Conservation (phyloP, 2,888 invertebrate species). For the Eupithecia subfuscata region DNA sequence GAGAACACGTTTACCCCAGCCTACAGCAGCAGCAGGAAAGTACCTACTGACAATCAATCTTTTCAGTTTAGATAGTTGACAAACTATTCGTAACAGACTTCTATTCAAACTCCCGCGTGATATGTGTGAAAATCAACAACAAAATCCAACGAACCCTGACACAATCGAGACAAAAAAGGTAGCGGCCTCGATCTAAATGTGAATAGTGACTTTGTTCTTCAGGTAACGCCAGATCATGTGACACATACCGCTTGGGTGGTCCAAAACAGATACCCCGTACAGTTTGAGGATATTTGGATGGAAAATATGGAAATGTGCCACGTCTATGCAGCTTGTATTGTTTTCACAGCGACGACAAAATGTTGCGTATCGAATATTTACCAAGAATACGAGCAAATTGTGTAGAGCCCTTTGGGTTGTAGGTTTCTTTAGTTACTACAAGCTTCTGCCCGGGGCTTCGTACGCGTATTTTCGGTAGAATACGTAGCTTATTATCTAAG, state of each 20-base stretch:
- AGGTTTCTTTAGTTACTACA: no score
- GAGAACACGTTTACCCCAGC: no score
- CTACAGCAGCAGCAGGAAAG: no score
- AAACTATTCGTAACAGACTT: not conserved
- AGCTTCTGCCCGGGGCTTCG: no score
- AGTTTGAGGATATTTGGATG: conserved; percentile 81
- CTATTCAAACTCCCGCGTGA: not conserved
- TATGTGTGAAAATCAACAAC: conserved; percentile 14
- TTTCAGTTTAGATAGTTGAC: not conserved
- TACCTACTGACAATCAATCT: not conserved
- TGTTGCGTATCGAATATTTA: conserved; percentile 51
- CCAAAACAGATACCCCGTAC: conserved; percentile 75
- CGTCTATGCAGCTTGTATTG: conserved; percentile 69
- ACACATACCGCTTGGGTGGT: conserved; percentile 76
- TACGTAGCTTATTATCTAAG: no score
- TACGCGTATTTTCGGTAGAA: no score
- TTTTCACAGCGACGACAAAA: conserved; percentile 70
- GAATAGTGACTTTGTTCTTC: conserved; percentile 73
- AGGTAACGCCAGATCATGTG: conserved; percentile 76
- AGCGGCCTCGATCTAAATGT: conserved; percentile 61
- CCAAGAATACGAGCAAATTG: conserved; percentile 31
- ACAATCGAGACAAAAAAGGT: conserved; percentile 47
- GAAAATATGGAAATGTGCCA: conserved; percentile 79
- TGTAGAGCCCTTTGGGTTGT: conserved; percentile 28
- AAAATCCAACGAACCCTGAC: conserved; percentile 38